Evolutionary conservation across 2,797 vertebrate genomes (phyloP).

Genomic region (Sarcoramphus papa): DNA sequence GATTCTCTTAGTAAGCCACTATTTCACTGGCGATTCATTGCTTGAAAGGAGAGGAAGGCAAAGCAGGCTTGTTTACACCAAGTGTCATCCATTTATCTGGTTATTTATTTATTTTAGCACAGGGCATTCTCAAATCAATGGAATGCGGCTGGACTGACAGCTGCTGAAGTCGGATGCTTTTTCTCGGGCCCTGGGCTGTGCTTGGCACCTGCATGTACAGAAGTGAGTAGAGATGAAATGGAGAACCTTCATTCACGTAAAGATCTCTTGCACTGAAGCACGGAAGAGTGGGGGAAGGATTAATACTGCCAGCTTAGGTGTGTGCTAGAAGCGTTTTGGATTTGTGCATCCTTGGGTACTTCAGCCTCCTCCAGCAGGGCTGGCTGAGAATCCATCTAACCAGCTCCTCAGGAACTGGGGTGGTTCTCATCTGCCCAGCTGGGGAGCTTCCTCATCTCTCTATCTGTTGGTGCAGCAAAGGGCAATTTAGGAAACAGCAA

Average conservation of each 20-base stretch:
- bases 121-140: background rate
- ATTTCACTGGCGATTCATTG: background rate
- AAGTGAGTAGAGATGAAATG: background rate
- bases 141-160: background rate
- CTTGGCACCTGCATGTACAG: background rate
- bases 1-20: background rate
- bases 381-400: background rate
- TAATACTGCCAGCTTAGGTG: background rate
- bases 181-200: background rate
- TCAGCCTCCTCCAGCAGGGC: background rate
- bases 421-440: background rate
- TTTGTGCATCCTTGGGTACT: background rate
- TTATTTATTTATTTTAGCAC: background rate
- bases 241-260: background rate
- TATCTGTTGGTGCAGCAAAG: background rate
- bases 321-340: background rate
- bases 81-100: background rate
- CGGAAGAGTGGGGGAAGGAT: background rate
- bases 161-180: rapidly evolving
- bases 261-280: background rate
- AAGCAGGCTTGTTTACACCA: background rate
- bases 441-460: background rate
- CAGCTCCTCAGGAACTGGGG: background rate
- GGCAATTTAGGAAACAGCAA: background rate
- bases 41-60: background rate